A percentile compares a stretch with the other conserved stretches of the same genome.
phyloP scores from a whole-genome alignment of 2,113 vertebrate genomes.

The Tragulus kanchil region DNA sequence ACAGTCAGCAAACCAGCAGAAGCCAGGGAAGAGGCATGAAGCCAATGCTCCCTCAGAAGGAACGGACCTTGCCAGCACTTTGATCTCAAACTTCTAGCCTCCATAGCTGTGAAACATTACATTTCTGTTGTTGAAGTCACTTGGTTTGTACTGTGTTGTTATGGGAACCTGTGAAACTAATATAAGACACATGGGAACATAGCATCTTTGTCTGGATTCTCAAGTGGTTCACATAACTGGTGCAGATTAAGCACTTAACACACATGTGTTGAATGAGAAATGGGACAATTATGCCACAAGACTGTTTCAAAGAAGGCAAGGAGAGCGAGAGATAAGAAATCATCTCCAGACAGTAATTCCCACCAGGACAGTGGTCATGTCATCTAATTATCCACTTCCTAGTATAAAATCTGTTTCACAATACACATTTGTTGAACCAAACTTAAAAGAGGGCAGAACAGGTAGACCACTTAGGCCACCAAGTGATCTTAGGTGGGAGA shows the following conservation, averaged over 20 bases:
- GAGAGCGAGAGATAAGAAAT: not conserved
- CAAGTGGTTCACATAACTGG: not conserved
- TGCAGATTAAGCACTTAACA: not conserved
- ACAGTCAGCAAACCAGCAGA: not conserved
- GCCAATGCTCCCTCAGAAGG: not conserved
- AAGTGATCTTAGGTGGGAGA: not conserved
- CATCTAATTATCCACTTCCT: not conserved
- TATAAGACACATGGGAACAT: not conserved
- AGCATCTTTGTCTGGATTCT: not conserved
- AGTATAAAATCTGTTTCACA: not conserved
- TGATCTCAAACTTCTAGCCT: not conserved
- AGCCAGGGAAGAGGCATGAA: not conserved
- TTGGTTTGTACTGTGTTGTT: not conserved
- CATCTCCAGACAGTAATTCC: not conserved
- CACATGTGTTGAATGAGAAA: not conserved
- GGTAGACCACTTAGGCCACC: not conserved
- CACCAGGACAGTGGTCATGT: no score
- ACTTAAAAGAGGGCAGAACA: not conserved
- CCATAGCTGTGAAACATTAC: not conserved
- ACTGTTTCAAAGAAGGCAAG: not conserved
- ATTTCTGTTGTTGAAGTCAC: not conserved
- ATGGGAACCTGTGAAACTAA: not conserved
- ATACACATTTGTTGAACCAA: not conserved
- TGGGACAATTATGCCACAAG: not conserved
- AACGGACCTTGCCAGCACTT: not conserved